phyloP scores from a whole-genome alignment of 2,113 vertebrate genomes.

The Ahaetulla prasina region DNA sequence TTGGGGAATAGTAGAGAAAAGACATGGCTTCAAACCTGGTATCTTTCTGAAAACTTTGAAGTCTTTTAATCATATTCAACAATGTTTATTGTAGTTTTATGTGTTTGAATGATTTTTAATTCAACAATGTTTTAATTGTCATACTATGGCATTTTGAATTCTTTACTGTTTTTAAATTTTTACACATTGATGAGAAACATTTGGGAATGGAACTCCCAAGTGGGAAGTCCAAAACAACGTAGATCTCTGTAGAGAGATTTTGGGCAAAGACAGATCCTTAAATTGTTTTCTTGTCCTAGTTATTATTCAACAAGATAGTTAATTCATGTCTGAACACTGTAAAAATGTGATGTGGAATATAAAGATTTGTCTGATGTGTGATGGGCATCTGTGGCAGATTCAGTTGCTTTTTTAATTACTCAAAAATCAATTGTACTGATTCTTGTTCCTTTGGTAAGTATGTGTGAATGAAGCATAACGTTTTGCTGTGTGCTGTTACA shows the following conservation, averaged over 20 bases:
- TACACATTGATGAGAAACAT: neutral
- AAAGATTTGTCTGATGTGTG: conserved; percentile 26
- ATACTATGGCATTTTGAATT: neutral
- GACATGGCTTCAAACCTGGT: neutral
- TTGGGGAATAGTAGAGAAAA: neutral
- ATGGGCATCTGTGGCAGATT: conserved; percentile 33
- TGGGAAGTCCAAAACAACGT: neutral
- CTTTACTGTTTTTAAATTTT: neutral
- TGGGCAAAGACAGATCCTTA: neutral
- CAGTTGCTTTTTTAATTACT: conserved; percentile 42
- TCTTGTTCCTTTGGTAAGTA: neutral
- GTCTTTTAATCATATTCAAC: neutral
- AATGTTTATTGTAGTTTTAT: neutral
- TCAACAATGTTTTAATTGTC: neutral
- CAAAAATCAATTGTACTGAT: conserved; percentile 35
- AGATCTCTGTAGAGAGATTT: neutral
- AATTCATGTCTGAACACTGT: conserved; percentile 16
- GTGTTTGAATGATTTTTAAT: neutral
- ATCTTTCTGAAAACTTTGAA: neutral
- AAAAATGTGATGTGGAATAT: conserved; percentile 14
- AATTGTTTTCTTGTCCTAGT: conserved; percentile 20
- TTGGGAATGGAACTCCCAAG: neutral
- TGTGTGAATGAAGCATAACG: neutral
- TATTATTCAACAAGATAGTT: neutral
- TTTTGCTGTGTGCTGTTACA: neutral